These are phyloP conservation scores for Drosophila conformis DNA, from an alignment of 2,888 invertebrate species.

Conservation along the genomic window DNA sequence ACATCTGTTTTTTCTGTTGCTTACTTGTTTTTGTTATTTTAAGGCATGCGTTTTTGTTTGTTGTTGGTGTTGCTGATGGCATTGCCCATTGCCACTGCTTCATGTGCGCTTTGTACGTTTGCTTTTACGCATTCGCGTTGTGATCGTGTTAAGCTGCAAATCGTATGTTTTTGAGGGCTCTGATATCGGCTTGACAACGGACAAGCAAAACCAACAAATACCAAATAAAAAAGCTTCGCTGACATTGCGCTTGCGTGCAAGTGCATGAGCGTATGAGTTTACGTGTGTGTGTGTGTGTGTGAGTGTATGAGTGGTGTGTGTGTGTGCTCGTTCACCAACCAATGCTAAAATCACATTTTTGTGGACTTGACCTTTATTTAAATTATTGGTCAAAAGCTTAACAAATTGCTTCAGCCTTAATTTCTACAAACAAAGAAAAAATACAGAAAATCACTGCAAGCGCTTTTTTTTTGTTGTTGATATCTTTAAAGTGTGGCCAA, in stretches of 20 bases:
- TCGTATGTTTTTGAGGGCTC: slow-evolving; percentile 49
- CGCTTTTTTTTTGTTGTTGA: not conserved
- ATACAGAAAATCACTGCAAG: slow-evolving; percentile 17
- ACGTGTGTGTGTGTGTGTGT: not conserved
- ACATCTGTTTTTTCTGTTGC: slow-evolving; percentile 4
- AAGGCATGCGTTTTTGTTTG: slow-evolving; percentile 13
- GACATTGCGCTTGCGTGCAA: slow-evolving; percentile 57
- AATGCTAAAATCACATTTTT: slow-evolving; percentile 19
- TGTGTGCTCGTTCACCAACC: slow-evolving; percentile 7
- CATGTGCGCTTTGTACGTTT: slow-evolving; percentile 52
- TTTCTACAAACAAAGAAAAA: slow-evolving; percentile 9
- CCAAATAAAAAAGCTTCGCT: slow-evolving; percentile 9
- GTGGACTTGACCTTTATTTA: slow-evolving; percentile 46
- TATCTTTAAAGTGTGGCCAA: slow-evolving; percentile 1
- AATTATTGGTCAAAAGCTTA: slow-evolving; percentile 20
- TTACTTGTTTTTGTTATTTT: slow-evolving; percentile 20
- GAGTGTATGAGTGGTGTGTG: slow-evolving; percentile 14
- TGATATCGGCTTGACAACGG: slow-evolving; percentile 7
- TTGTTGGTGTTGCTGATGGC: slow-evolving; percentile 16
- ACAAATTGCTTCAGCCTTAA: slow-evolving; percentile 20
- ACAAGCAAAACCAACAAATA: slow-evolving; percentile 11
- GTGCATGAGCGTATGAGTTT: slow-evolving; percentile 15
- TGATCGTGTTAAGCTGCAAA: slow-evolving; percentile 69
- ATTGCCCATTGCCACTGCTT: slow-evolving; percentile 40
- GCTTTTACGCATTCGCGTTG: slow-evolving; percentile 58